Conservation (phyloP, 2,888 invertebrate genomes). For the Tiliacea aurago region DNA sequence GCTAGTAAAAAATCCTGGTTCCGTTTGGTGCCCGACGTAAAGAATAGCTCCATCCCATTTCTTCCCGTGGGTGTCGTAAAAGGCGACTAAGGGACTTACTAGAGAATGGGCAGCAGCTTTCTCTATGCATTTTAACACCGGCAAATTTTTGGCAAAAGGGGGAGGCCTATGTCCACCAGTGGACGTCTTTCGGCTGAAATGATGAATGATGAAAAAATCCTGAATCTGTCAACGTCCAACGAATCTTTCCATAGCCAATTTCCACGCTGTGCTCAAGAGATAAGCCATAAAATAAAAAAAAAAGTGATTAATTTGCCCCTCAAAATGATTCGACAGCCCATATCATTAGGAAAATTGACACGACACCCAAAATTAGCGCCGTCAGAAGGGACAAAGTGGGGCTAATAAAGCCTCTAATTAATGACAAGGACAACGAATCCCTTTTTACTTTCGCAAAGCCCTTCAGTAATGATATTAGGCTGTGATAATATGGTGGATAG, state of each 20-base stretch:
- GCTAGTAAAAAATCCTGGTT: too few relatives aligned
- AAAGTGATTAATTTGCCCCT: conserved; percentile 32
- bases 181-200: too few relatives aligned
- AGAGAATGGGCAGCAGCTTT: too few relatives aligned
- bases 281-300: conserved; percentile 30
- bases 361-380: conserved; percentile 49
- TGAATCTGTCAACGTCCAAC: not conserved
- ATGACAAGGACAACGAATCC: conserved; percentile 55
- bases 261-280: not conserved
- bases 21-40: too few relatives aligned
- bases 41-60: too few relatives aligned
- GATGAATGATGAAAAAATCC: not conserved
- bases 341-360: conserved; percentile 60
- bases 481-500: conserved; percentile 26
- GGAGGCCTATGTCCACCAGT: too few relatives aligned
- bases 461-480: conserved; percentile 53
- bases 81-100: too few relatives aligned
- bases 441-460: conserved; percentile 53
- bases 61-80: too few relatives aligned
- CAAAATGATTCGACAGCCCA: conserved; percentile 51
- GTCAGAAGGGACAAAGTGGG: conserved; percentile 57
- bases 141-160: too few relatives aligned
- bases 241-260: not conserved
- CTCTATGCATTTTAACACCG: too few relatives aligned
- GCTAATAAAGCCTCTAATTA: conserved; percentile 60